Base-by-base conservation (phyloP, 2,797 vertebrate genomes). In the Galagoides demidoff region DNA sequence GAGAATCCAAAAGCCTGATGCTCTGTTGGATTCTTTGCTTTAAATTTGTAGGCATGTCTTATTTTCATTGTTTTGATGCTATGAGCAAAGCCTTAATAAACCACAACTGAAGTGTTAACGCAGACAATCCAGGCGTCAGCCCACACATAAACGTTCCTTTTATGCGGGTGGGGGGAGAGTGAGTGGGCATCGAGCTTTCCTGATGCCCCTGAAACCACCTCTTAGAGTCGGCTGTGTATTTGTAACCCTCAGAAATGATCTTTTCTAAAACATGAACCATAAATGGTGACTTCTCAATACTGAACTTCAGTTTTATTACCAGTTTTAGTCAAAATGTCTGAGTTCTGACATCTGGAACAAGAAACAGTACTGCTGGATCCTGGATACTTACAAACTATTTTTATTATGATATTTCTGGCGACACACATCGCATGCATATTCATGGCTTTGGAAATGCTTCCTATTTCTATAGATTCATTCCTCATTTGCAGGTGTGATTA, bases 391-490 rank as follows among this genome's bases (percentile, higher is more conserved):
- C 59, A 96, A 85, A 97, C 95, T 97, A 97, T 97, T 96, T 98
- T 98, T 96, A 97, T 97, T 98, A 85, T 96, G 95, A 86, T 98
- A 97, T 97, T 98, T 98, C 92, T 97, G 97, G 96, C 85, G 95
- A 91, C 61, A 74, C 59, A 94, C 31, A 49, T 71, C 73, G 39
- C 63, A 95, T 95, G 93, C 70, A 97, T 98, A 97, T 98, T 98
- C 89, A 95, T 97, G 84, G 57, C 66, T 95, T 95, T 96, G 43
- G 34, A 96, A 97, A 97, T 84, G 81, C 89, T 96, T 96, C 97
- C 92, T 88, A 74, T 98, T 98, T 98, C 97, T 98, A 97, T 97
- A 98, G 96, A 96, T 90, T 97, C 94, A 71, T 97, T 96, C 96
- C 74, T 97, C 93, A 43, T 96, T 95, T 97, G 98, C 97, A 97